phyloP scores from a whole-genome alignment of 2,888 invertebrate genomes.

The Eledona agricola region DNA sequence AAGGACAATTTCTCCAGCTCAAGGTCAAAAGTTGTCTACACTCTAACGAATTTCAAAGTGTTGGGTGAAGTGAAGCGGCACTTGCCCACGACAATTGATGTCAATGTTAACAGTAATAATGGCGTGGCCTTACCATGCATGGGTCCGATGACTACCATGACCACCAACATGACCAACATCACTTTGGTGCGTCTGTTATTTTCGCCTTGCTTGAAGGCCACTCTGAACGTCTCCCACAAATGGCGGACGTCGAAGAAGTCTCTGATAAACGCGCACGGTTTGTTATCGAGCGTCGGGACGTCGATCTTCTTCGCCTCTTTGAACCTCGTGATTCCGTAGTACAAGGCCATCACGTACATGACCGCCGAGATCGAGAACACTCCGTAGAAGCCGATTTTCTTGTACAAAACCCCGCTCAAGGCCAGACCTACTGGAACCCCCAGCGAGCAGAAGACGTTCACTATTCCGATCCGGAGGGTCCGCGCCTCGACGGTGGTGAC shows the following conservation, averaged over 20 bases:
- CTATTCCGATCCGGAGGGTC: conserved; percentile 85
- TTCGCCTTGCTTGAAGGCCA: conserved; percentile 81
- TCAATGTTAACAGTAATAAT: conserved; percentile 25
- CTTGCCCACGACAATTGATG: conserved; percentile 16
- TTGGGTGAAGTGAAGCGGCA: too few relatives aligned
- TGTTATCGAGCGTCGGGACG: conserved; percentile 62
- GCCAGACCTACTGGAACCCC: conserved; percentile 92
- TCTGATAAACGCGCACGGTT: conserved; percentile 66
- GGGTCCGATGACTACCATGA: conserved; percentile 86
- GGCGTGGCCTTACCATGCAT: conserved; percentile 76
- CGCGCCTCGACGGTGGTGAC: conserved; percentile 84
- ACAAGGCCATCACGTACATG: conserved; percentile 77
- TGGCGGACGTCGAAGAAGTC: conserved; percentile 82
- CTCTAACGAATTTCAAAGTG: too few relatives aligned
- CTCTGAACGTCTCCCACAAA: conserved; percentile 79
- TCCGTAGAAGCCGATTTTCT: conserved; percentile 82
- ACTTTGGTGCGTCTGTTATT: conserved; percentile 78
- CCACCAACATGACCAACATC: conserved; percentile 79
- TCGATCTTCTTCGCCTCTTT: conserved; percentile 71
- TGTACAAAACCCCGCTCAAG: conserved; percentile 81
- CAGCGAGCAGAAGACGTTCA: conserved; percentile 87
- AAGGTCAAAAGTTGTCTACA: too few relatives aligned
- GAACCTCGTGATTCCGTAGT: conserved; percentile 77
- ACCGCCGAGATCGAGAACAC: conserved; percentile 81
- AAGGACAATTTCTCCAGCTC: too few relatives aligned